Evolutionary conservation across 2,888 invertebrate species (phyloP).

Genomic region (Aphodius sticticus): DNA sequence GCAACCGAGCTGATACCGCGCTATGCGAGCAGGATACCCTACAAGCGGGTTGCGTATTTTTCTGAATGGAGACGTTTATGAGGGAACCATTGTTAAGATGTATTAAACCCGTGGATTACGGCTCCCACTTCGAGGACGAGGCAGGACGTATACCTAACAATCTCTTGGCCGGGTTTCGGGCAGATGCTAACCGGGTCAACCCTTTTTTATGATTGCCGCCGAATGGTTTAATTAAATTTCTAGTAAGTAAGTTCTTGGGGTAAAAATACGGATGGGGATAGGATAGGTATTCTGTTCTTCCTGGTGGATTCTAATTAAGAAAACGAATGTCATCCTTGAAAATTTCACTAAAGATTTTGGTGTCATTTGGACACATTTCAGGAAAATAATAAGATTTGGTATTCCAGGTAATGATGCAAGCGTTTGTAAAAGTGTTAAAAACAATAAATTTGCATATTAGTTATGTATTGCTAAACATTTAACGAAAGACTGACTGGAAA

Average conservation of each 20-base stretch:
- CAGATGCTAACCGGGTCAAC: not conserved
- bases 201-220: slow-evolving; percentile 4
- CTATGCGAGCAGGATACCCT: slow-evolving; percentile 21
- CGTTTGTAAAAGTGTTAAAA: too few species aligned
- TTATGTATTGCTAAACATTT: too few species aligned
- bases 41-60: slow-evolving; percentile 31
- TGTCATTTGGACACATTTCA: too few species aligned
- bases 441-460: too few species aligned
- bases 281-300: not conserved
- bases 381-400: too few species aligned
- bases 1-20: slow-evolving; percentile 43
- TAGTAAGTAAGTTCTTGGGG: not conserved
- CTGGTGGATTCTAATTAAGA: not conserved
- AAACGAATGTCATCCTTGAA: not conserved
- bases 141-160: not conserved
- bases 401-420: too few species aligned
- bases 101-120: slow-evolving; percentile 35
- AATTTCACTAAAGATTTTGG: too few species aligned
- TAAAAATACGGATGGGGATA: not conserved
- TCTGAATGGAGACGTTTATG: slow-evolving; percentile 40
- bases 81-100: slow-evolving; percentile 37
- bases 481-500: too few species aligned
- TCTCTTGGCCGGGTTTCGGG: not conserved
- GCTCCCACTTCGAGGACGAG: not conserved
- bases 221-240: slow-evolving; percentile 4